Conservation (phyloP, 2,888 invertebrate species). For the Apoda limacodes region DNA sequence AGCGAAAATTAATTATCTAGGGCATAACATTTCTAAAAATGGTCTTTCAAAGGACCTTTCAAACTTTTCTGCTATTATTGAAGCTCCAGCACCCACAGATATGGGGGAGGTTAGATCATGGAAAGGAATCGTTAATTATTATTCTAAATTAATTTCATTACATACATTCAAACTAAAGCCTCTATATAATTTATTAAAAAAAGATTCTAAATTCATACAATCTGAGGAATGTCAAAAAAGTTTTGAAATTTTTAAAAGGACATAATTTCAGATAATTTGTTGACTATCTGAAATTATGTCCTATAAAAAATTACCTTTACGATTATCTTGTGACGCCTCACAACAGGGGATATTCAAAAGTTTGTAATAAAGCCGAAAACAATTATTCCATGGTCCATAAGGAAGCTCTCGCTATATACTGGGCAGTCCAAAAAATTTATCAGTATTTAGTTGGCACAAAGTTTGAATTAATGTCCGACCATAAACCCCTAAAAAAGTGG, state of each 20-base stretch:
- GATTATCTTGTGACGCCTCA: constrained; percentile 24
- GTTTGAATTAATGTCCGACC: constrained; percentile 27
- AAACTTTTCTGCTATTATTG: neutral
- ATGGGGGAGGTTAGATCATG: constrained; percentile 4
- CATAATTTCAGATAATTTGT: constrained; percentile 9
- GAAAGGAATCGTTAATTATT: constrained; percentile 13
- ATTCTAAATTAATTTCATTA: constrained; percentile 11
- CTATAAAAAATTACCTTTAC: constrained; percentile 18
- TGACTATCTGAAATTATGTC: no score
- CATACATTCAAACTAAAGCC: constrained; percentile 7
- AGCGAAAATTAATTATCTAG: constrained; percentile 16
- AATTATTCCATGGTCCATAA: constrained; percentile 29
- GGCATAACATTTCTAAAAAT: constrained; percentile 13
- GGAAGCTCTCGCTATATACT: constrained; percentile 31
- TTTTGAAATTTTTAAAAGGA: constrained; percentile 5
- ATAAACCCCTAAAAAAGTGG: constrained; percentile 28
- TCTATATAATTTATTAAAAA: constrained; percentile 7
- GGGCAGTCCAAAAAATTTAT: constrained; percentile 28
- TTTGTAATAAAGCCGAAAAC: constrained; percentile 25
- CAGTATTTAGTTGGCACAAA: constrained; percentile 29
- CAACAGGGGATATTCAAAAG: constrained; percentile 26
- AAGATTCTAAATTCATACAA: constrained; percentile 6
- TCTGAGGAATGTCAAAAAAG: constrained; percentile 4
- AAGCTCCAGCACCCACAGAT: constrained; percentile 1
- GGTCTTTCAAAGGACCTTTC: constrained; percentile 1